Conservation (phyloP, 2,888 invertebrate species). For the Tridacna crocea region DNA sequence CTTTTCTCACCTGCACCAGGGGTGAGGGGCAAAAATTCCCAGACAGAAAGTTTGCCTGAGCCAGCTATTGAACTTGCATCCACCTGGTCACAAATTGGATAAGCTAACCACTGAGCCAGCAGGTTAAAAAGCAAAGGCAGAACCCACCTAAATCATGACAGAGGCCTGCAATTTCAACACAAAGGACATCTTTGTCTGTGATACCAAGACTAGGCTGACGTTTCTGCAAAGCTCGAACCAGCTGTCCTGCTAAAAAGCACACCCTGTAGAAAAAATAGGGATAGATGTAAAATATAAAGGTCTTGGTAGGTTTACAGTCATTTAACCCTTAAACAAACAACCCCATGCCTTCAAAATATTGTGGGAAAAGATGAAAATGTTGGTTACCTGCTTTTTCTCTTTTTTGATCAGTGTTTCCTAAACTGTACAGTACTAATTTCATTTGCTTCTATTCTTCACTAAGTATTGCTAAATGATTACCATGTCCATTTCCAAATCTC, state of each 20-base stretch:
- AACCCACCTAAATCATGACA: constrained; percentile 88
- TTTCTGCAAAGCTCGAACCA: constrained; percentile 69
- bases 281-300: not conserved
- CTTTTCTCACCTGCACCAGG: too few species aligned
- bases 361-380: not conserved
- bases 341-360: not conserved
- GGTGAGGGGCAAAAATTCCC: too few species aligned
- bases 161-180: constrained; percentile 88
- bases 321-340: too few species aligned
- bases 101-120: not conserved
- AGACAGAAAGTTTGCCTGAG: too few species aligned
- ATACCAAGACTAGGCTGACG: constrained; percentile 84
- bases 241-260: constrained; percentile 82
- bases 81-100: too few species aligned
- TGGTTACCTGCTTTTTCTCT: not conserved
- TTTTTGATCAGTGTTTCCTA: too few species aligned
- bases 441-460: too few species aligned
- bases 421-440: too few species aligned
- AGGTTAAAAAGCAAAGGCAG: not conserved
- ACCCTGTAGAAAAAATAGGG: constrained; percentile 84
- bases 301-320: not conserved
- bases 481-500: too few species aligned
- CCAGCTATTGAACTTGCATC: too few species aligned
- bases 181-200: constrained; percentile 85
- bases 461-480: too few species aligned